phyloP scores from a whole-genome alignment of 2,888 invertebrate species.

The Drosophila mettleri region DNA sequence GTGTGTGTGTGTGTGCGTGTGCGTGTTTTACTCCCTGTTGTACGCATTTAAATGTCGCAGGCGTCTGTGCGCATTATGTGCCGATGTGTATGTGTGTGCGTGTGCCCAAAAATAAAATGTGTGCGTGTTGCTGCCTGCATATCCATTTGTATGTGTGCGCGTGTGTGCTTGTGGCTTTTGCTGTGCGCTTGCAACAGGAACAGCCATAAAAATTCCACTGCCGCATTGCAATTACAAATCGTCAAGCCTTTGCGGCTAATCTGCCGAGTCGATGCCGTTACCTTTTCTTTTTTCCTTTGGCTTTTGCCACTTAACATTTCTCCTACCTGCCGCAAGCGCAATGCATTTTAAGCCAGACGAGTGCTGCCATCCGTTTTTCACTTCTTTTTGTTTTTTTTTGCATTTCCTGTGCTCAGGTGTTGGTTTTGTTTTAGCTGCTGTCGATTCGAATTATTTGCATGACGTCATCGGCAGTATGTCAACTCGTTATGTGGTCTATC shows the following conservation, averaged over 20 bases:
- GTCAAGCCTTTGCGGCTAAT: slow-evolving; percentile 45
- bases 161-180: slow-evolving; percentile 37
- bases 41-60: slow-evolving; percentile 62
- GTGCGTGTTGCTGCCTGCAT: slow-evolving; percentile 37
- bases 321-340: slow-evolving; percentile 35
- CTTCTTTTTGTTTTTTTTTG: slow-evolving; percentile 1
- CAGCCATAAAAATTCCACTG: slow-evolving; percentile 65
- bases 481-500: slow-evolving; percentile 55
- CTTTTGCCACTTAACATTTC: slow-evolving; percentile 29
- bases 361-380: slow-evolving; percentile 42
- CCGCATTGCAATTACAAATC: slow-evolving; percentile 54
- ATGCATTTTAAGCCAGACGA: slow-evolving; percentile 34
- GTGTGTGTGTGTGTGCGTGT: slow-evolving; percentile 34
- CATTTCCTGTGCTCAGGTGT: slow-evolving; percentile 51
- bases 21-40: slow-evolving; percentile 32
- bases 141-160: slow-evolving; percentile 12
- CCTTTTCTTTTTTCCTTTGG: neutral
- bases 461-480: slow-evolving; percentile 65
- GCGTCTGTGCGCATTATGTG: slow-evolving; percentile 32
- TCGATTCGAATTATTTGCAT: slow-evolving; percentile 46
- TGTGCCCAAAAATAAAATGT: slow-evolving; percentile 73
- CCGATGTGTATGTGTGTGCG: slow-evolving; percentile 26
- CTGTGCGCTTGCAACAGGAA: slow-evolving; percentile 63
- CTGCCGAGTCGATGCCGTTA: slow-evolving; percentile 41
- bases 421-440: slow-evolving; percentile 34